phyloP scores from a whole-genome alignment of 2,888 invertebrate species.

The Cephalotes varians region DNA sequence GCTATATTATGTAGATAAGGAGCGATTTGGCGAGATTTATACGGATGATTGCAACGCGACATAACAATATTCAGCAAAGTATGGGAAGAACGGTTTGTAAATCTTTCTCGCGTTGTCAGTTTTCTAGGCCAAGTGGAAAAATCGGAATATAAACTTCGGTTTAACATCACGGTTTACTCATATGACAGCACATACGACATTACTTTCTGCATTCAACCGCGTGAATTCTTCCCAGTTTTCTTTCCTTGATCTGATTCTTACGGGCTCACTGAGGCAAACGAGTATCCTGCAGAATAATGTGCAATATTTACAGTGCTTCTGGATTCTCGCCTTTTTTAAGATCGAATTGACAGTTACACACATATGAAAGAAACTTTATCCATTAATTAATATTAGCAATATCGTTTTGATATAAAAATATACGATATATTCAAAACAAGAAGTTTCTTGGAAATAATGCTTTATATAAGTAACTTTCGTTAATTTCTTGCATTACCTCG shows the following conservation, averaged over 20 bases:
- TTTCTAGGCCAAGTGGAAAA: slow-evolving; percentile 57
- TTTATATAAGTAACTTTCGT: background rate
- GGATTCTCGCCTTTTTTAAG: slow-evolving; percentile 18
- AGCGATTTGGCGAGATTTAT: slow-evolving; percentile 31
- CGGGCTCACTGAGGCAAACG: background rate
- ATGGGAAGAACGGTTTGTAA: slow-evolving; percentile 6
- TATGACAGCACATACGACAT: background rate
- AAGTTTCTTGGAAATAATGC: background rate
- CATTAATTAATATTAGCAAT: slow-evolving; percentile 12
- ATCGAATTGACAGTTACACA: background rate
- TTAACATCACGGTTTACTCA: slow-evolving; percentile 39
- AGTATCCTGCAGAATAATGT: background rate
- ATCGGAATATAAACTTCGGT: slow-evolving; percentile 41
- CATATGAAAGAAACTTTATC: slow-evolving; percentile 18
- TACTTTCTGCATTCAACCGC: background rate
- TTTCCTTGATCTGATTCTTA: background rate
- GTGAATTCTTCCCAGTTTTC: background rate
- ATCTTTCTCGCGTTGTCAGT: slow-evolving; percentile 34
- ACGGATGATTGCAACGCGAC: slow-evolving; percentile 4
- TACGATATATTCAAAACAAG: background rate
- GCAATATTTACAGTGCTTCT: background rate
- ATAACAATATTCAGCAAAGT: slow-evolving; percentile 15
- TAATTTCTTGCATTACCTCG: background rate
- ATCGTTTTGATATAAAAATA: background rate
- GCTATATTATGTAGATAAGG: background rate